Evolutionary conservation across 2,888 invertebrate genomes (phyloP).

Genomic region (Empis stercorea): DNA sequence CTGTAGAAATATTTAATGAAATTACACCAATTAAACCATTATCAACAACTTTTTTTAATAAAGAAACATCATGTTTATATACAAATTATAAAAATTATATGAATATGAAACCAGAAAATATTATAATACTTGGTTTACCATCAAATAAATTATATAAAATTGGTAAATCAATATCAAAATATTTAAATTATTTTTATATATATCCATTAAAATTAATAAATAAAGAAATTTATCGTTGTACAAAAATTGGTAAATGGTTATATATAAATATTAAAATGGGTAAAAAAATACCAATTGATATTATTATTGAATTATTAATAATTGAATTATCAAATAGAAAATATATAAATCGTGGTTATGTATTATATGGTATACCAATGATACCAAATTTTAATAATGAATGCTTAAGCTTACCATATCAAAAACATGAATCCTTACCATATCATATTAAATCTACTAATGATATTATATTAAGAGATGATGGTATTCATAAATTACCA

Average conservation of each 20-base stretch:
- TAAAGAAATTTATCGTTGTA: slow-evolving; percentile 45
- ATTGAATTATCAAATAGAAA: slow-evolving; percentile 39
- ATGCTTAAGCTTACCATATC: too few relatives aligned
- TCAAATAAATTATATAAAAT: slow-evolving; percentile 40
- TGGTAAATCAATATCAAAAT: slow-evolving; percentile 43
- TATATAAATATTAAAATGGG: slow-evolving; percentile 44
- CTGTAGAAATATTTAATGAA: slow-evolving; percentile 6
- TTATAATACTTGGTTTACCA: slow-evolving; percentile 40
- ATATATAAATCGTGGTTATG: slow-evolving; percentile 47
- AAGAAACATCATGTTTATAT: slow-evolving; percentile 1
- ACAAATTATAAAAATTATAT: slow-evolving; percentile 3
- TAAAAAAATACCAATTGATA: slow-evolving; percentile 39
- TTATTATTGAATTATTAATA: slow-evolving; percentile 41
- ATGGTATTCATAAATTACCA: too few relatives aligned
- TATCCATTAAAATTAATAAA: slow-evolving; percentile 42
- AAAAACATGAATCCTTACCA: background rate
- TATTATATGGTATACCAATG: slow-evolving; percentile 51
- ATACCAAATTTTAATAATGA: background rate
- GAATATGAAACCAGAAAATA: too few relatives aligned
- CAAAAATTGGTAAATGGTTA: slow-evolving; percentile 43
- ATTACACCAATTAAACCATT: background rate
- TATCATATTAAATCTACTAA: background rate
- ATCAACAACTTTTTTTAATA: background rate
- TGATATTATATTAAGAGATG: too few relatives aligned
- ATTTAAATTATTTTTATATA: slow-evolving; percentile 45